Conservation (phyloP, 2,888 invertebrate genomes). For the Rhopalosiphum nymphaeae region DNA sequence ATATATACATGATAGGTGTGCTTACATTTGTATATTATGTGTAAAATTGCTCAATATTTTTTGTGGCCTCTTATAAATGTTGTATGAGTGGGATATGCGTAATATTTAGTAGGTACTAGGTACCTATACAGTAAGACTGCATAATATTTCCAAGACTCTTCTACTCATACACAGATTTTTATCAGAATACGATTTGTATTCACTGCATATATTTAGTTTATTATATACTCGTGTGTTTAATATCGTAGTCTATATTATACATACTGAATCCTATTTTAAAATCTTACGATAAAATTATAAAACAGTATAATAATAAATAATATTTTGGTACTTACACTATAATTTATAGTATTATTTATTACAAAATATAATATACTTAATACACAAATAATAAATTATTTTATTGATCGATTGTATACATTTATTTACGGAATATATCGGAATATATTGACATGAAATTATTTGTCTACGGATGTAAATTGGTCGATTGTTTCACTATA, state of each 20-base stretch:
- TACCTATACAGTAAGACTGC: not conserved
- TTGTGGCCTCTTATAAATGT: not conserved
- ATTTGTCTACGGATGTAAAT: not conserved
- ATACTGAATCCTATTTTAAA: not conserved
- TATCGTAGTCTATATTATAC: not conserved
- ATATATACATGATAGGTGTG: conserved; percentile 14
- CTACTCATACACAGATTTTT: not conserved
- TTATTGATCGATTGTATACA: not conserved
- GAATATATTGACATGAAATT: not conserved
- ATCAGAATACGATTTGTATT: not conserved
- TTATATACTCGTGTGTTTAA: not conserved
- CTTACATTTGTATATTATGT: not conserved
- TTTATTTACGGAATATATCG: not conserved
- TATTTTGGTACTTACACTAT: not conserved
- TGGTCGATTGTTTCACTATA: not conserved
- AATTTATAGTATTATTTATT: not conserved
- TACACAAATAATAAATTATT: not conserved
- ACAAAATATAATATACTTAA: not conserved
- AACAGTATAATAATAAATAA: not conserved
- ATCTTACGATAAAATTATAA: not conserved
- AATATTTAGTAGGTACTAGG: not conserved
- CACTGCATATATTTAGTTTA: not conserved
- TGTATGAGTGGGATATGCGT: conserved; percentile 27
- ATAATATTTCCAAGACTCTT: not conserved
- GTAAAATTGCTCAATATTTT: conserved; percentile 26